Evolutionary conservation across 1,140 invertebrate genomes (phyloP).

Genomic region (Drosophila nigromelanica): DNA sequence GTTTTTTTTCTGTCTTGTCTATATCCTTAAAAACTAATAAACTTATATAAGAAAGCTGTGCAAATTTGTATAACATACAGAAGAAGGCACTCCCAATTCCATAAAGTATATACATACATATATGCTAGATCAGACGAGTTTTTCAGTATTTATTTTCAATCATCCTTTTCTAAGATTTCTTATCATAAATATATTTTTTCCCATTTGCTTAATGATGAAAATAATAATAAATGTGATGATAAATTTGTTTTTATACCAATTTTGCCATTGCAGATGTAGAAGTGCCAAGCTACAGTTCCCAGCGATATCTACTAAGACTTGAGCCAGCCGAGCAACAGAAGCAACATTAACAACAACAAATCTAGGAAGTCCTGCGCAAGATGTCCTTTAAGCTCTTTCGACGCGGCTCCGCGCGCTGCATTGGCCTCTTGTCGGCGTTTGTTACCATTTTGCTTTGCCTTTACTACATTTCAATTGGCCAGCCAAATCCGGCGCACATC

Average conservation of each 20-base stretch:
- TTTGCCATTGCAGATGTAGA: constrained; percentile 54
- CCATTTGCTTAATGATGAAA: neutral
- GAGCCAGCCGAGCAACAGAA: constrained; percentile 2
- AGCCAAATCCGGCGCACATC: constrained; percentile 63
- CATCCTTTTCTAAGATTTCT: no score
- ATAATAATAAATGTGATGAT: constrained; percentile 1
- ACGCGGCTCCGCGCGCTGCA: constrained; percentile 80
- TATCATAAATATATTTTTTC: no score
- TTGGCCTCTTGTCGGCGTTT: constrained; percentile 80
- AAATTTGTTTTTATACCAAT: neutral
- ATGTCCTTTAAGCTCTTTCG: constrained; percentile 83
- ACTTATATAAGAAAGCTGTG: no score
- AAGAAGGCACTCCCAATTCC: no score
- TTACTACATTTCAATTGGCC: constrained; percentile 83
- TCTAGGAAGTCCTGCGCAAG: constrained; percentile 12
- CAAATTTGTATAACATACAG: no score
- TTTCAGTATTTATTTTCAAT: no score
- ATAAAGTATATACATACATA: no score
- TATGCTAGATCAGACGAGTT: no score
- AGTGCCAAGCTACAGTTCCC: neutral
- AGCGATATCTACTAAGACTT: constrained; percentile 4
- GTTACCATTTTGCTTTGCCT: constrained; percentile 81
- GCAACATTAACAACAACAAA: constrained; percentile 9
- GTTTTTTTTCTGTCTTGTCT: no score
- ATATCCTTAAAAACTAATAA: no score